Percentiles rank a stretch among this genome's conserved stretches.
Evolutionary conservation across 2,888 invertebrate species (phyloP).

Genomic region (Lochmaea crataegi): DNA sequence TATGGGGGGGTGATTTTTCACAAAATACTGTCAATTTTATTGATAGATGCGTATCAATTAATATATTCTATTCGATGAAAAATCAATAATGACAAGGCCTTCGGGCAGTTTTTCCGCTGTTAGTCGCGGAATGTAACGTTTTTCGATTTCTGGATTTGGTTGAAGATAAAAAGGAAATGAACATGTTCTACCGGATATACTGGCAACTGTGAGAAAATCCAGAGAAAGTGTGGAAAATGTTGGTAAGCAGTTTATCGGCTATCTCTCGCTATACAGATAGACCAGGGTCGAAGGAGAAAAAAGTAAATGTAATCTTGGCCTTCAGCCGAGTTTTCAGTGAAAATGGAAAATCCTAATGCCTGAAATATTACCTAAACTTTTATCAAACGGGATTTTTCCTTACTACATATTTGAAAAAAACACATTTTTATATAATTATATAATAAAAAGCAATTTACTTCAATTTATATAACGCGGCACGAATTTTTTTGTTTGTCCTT

Average conservation of each 20-base stretch:
- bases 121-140: constrained; percentile 46
- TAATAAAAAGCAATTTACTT: no score
- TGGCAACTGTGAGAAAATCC: constrained; percentile 52
- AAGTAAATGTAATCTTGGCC: constrained; percentile 20
- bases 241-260: constrained; percentile 54
- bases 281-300: constrained; percentile 36
- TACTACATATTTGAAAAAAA: no score
- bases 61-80: background rate
- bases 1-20: background rate
- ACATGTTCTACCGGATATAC: constrained; percentile 53
- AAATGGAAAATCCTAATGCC: background rate
- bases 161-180: constrained; percentile 53
- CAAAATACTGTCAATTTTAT: no score
- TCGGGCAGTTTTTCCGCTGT: constrained; percentile 15
- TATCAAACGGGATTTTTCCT: no score
- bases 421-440: no score
- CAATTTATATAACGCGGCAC: no score
- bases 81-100: constrained; percentile 6
- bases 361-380: background rate
- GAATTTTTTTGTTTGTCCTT: no score
- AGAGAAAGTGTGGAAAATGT: constrained; percentile 52
- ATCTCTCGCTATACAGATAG: constrained; percentile 40
- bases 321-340: background rate
- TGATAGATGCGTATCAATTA: no score
- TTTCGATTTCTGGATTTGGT: constrained; percentile 49